phyloP scores from a whole-genome alignment of 2,113 vertebrate species.

The Candoia aspera region DNA sequence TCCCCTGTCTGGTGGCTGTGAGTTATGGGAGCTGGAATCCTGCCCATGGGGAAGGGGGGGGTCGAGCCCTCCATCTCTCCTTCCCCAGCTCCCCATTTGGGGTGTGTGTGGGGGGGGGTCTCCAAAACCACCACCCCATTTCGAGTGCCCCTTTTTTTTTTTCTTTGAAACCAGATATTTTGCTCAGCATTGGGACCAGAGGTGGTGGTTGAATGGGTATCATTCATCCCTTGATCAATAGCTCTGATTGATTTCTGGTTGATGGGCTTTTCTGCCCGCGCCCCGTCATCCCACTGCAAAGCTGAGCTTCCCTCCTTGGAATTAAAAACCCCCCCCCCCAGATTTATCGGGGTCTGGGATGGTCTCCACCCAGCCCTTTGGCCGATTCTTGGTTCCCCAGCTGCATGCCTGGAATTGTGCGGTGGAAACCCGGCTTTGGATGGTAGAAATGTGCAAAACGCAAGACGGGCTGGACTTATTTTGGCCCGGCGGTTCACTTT shows the following conservation, averaged over 20 bases:
- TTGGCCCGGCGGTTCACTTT: neutral
- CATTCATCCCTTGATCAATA: neutral
- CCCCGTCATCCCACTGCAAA: neutral
- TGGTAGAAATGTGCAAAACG: neutral
- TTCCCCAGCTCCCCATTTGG: neutral
- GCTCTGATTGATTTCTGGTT: neutral
- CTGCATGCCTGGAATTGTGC: neutral
- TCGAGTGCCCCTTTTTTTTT: neutral
- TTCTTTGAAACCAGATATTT: neutral
- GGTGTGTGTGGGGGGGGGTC: no score
- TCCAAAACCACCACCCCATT: neutral
- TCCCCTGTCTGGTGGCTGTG: neutral
- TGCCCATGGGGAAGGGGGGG: neutral
- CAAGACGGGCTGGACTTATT: neutral
- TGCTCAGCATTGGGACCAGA: neutral
- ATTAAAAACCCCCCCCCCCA: neutral
- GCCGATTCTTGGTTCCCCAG: neutral
- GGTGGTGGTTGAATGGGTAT: neutral
- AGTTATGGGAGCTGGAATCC: neutral
- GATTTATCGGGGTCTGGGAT: neutral
- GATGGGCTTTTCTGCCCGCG: neutral
- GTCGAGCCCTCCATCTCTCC: no score
- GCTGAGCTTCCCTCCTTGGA: neutral
- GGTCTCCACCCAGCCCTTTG: no score
- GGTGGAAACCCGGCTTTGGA: neutral